These are phyloP conservation scores for Cybosia mesomella DNA, from an alignment of 2,888 invertebrate species.

Conservation along the genomic window DNA sequence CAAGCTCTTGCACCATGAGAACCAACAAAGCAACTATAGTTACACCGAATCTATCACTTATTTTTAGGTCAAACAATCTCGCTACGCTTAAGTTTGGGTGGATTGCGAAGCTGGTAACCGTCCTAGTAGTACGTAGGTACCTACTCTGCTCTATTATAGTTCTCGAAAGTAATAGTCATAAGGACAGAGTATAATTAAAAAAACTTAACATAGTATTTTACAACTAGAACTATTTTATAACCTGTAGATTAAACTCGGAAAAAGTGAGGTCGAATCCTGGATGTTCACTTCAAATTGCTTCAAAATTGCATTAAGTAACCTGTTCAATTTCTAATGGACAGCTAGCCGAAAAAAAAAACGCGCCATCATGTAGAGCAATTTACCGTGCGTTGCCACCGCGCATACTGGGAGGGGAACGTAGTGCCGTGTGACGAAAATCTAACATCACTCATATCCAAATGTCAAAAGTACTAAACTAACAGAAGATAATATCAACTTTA, in stretches of 20 bases:
- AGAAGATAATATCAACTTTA: slow-evolving; percentile 49
- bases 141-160: neutral
- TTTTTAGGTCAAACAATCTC: too few relatives aligned
- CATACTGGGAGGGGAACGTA: slow-evolving; percentile 58
- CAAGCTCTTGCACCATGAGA: too few relatives aligned
- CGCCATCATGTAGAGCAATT: slow-evolving; percentile 51
- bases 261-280: too few relatives aligned
- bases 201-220: slow-evolving; percentile 3
- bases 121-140: too few relatives aligned
- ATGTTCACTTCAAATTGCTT: too few relatives aligned
- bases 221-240: too few relatives aligned
- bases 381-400: slow-evolving; percentile 57
- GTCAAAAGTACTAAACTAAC: slow-evolving; percentile 30
- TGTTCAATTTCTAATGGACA: slow-evolving; percentile 44
- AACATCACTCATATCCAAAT: slow-evolving; percentile 46
- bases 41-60: too few relatives aligned
- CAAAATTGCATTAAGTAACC: too few relatives aligned
- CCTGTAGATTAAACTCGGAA: too few relatives aligned
- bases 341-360: slow-evolving; percentile 40
- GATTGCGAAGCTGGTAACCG: neutral
- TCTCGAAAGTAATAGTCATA: neutral
- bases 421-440: slow-evolving; percentile 67
- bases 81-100: too few relatives aligned
- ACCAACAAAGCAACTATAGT: too few relatives aligned
- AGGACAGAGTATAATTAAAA: slow-evolving; percentile 7